Conservation (phyloP, 2,888 invertebrate species). For the Quadroppia sp. region DNA sequence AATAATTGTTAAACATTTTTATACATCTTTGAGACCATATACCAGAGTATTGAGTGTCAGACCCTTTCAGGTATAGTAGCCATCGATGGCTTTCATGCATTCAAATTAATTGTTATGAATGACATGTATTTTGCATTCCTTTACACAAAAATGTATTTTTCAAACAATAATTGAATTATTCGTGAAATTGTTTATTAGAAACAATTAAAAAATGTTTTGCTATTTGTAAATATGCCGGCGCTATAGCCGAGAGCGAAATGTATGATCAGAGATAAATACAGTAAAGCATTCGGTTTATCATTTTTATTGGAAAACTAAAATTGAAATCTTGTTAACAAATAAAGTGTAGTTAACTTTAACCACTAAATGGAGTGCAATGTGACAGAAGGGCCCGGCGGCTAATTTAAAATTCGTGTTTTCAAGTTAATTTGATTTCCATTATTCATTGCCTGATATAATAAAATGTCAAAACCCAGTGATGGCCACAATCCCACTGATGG, state of each 20-base stretch:
- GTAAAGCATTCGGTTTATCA: not conserved
- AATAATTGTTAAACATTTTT: too few species aligned
- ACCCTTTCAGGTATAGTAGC: too few species aligned
- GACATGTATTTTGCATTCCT: too few species aligned
- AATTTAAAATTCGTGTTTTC: conserved; percentile 19
- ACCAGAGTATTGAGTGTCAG: too few species aligned
- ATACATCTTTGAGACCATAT: too few species aligned
- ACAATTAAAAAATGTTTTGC: too few species aligned
- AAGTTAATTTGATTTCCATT: conserved; percentile 27
- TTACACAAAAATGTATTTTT: too few species aligned
- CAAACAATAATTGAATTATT: too few species aligned
- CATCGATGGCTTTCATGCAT: too few species aligned
- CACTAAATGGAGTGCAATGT: conserved; percentile 22
- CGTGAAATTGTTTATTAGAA: too few species aligned
- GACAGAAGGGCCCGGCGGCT: conserved; percentile 7
- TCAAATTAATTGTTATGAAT: too few species aligned
- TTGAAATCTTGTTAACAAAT: conserved; percentile 30
- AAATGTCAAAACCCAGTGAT: conserved; percentile 22
- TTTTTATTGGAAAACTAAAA: not conserved
- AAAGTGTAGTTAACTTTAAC: not conserved
- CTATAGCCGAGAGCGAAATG: not conserved
- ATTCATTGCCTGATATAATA: conserved; percentile 30
- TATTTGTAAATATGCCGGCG: not conserved
- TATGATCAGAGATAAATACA: not conserved
- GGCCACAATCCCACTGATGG: not conserved